Evolutionary conservation across 2,113 vertebrate genomes (phyloP).

Genomic region (Cebidichthys violaceus): DNA sequence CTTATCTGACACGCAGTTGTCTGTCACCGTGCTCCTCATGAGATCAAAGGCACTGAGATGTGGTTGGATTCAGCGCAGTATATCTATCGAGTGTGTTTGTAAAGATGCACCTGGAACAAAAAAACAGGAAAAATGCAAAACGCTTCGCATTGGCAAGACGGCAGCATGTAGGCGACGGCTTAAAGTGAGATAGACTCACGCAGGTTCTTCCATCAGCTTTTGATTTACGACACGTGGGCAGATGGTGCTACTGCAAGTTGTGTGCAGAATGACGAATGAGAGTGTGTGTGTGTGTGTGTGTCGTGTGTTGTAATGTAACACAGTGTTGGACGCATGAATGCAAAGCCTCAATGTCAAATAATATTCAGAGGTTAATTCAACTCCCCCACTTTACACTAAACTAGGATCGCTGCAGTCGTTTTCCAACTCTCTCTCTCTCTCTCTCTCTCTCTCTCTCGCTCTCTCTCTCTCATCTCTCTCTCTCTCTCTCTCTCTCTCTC

Average conservation of each 20-base stretch:
- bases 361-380: constrained; percentile 10
- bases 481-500: not conserved
- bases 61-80: not conserved
- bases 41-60: not conserved
- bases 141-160: not conserved
- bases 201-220: constrained; percentile 14
- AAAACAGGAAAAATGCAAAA: not conserved
- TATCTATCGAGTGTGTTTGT: not conserved
- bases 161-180: constrained; percentile 8
- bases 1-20: not conserved
- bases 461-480: not conserved
- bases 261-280: constrained; percentile 14
- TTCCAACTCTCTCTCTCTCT: not conserved
- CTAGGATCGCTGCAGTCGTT: not conserved
- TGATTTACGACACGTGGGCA: constrained; percentile 37
- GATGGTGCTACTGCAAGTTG: not conserved
- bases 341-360: not conserved
- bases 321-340: not conserved
- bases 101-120: not conserved
- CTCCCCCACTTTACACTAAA: not conserved
- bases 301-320: not conserved
- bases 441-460: not conserved
- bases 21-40: not conserved
- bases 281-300: not conserved
- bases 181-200: not conserved